These are phyloP conservation scores for Ageneiosus marmoratus DNA, from an alignment of 2,113 vertebrate species.

Conservation along the genomic window DNA sequence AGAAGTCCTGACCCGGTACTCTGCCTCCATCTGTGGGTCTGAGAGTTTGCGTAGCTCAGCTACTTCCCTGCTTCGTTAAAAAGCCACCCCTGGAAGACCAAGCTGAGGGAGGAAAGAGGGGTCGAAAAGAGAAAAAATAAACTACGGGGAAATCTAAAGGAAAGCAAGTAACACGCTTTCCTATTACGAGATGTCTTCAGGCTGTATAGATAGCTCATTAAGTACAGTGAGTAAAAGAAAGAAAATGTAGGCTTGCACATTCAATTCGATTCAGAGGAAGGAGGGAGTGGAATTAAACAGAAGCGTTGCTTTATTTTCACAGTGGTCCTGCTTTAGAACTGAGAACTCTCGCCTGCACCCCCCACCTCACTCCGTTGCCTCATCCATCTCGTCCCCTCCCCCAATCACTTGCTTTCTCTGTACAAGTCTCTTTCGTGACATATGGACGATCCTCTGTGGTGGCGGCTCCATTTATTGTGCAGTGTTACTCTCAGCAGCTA, in stretches of 20 bases:
- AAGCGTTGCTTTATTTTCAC: slow-evolving; percentile 52
- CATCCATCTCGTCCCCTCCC: slow-evolving; percentile 46
- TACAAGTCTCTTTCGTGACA: slow-evolving; percentile 60
- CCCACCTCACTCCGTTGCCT: slow-evolving; percentile 18
- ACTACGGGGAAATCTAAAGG: neutral
- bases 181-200: neutral
- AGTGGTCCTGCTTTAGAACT: slow-evolving; percentile 45
- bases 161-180: neutral
- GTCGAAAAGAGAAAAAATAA: neutral
- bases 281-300: slow-evolving; percentile 44
- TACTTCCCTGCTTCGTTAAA: slow-evolving; percentile 50
- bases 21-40: slow-evolving; percentile 36
- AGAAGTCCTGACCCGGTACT: slow-evolving; percentile 41
- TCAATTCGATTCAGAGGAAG: slow-evolving; percentile 35
- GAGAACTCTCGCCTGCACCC: slow-evolving; percentile 31
- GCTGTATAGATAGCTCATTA: slow-evolving; percentile 27
- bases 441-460: slow-evolving; percentile 61
- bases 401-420: slow-evolving; percentile 45
- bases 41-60: slow-evolving; percentile 43
- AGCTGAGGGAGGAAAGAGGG: slow-evolving; percentile 32
- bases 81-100: slow-evolving; percentile 38
- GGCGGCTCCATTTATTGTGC: slow-evolving; percentile 56
- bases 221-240: slow-evolving; percentile 28
- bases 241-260: slow-evolving; percentile 33
- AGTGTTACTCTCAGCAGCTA: slow-evolving; percentile 46